A percentile compares a stretch with the other conserved stretches of the same genome.
Conservation (phyloP, 2,113 vertebrate species). For the Hystrix brachyura region DNA sequence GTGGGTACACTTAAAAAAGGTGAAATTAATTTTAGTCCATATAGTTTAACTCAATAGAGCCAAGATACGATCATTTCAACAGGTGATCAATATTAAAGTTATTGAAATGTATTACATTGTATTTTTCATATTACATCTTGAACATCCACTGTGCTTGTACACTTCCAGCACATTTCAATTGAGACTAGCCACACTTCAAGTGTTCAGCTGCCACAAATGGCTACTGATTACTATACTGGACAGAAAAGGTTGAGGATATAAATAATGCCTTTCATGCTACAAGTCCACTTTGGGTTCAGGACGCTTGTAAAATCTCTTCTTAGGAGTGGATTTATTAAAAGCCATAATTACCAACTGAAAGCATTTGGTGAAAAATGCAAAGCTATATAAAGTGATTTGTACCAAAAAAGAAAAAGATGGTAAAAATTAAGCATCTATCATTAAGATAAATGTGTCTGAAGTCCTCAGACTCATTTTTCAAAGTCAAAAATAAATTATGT, state of each 20-base stretch:
- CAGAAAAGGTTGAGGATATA: neutral
- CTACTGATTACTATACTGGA: neutral
- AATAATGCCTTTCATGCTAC: slow-evolving; percentile 42
- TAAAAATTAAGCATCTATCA: neutral
- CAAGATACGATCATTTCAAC: slow-evolving; percentile 9
- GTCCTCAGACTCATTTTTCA: slow-evolving; percentile 62
- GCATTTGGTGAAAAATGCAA: neutral
- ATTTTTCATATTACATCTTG: neutral
- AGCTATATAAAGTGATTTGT: neutral
- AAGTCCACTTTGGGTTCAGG: slow-evolving; percentile 52
- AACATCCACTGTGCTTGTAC: neutral
- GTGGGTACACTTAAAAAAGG: neutral
- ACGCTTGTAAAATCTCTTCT: slow-evolving; percentile 57
- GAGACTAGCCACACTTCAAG: neutral
- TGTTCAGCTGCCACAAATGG: neutral
- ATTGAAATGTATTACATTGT: neutral
- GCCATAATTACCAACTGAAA: slow-evolving; percentile 28
- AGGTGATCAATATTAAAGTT: neutral
- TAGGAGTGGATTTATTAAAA: slow-evolving; percentile 13
- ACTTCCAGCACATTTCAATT: neutral
- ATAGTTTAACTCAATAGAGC: neutral
- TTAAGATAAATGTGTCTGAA: slow-evolving; percentile 27
- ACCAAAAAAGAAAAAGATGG: neutral
- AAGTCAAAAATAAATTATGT: slow-evolving; percentile 83
- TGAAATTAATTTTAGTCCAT: slow-evolving; percentile 5